phyloP scores from a whole-genome alignment of 2,888 invertebrate species.

The Brachylomia viminalis region DNA sequence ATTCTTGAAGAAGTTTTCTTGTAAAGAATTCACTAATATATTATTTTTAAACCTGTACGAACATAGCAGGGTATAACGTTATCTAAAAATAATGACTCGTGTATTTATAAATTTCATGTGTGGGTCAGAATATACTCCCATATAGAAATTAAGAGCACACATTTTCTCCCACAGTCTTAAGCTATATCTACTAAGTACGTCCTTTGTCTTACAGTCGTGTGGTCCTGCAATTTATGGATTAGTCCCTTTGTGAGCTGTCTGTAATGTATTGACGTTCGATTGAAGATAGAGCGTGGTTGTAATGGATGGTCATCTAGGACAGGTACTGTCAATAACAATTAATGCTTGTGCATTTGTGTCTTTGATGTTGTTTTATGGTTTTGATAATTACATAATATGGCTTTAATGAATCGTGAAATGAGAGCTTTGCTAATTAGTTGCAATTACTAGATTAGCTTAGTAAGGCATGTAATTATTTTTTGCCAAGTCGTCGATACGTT shows the following conservation, averaged over 20 bases:
- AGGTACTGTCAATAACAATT: conserved; percentile 61
- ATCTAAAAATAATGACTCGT: neutral
- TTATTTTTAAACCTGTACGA: neutral
- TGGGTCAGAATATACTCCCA: neutral
- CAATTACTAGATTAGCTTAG: neutral
- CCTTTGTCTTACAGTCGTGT: conserved; percentile 76
- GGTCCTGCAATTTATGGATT: conserved; percentile 82
- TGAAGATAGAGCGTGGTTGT: conserved; percentile 74
- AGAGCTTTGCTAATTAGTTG: neutral
- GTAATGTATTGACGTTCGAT: conserved; percentile 80
- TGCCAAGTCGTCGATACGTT: too few species aligned
- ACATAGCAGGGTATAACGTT: neutral
- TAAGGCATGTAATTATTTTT: neutral
- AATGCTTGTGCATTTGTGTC: conserved; percentile 47
- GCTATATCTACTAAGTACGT: conserved; percentile 65
- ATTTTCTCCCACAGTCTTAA: conserved; percentile 54
- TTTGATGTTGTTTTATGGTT: conserved; percentile 17
- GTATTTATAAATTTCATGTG: neutral
- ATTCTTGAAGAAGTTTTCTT: neutral
- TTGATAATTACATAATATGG: neutral
- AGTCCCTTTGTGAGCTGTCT: conserved; percentile 75
- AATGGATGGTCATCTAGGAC: conserved; percentile 72
- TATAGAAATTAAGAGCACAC: conserved; percentile 42
- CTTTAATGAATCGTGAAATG: neutral
- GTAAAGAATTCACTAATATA: neutral